A percentile compares a stretch with the other conserved stretches of the same genome.
These are phyloP conservation scores for Scaeva pyrastri DNA, from an alignment of 2,888 invertebrate genomes.

Conservation along the genomic window DNA sequence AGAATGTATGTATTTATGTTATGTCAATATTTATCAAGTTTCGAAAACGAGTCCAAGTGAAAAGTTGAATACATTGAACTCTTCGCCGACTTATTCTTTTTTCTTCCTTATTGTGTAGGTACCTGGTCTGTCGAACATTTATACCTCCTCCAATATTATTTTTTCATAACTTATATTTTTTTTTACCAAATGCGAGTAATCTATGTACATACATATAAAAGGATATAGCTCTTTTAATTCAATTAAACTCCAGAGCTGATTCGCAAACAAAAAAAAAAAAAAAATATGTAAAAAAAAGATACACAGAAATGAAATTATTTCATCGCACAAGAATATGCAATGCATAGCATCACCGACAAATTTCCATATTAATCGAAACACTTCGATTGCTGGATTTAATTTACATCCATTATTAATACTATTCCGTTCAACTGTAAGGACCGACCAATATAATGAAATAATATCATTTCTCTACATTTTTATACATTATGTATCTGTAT, in stretches of 20 bases:
- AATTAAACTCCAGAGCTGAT: slow-evolving; percentile 22
- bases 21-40: background rate
- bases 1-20: no score
- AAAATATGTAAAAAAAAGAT: no score
- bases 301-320: background rate
- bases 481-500: background rate
- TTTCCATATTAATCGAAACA: slow-evolving; percentile 52
- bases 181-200: background rate
- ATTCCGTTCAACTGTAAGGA: slow-evolving; percentile 5
- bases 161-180: slow-evolving; percentile 2
- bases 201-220: background rate
- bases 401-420: slow-evolving; percentile 50
- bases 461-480: slow-evolving; percentile 7
- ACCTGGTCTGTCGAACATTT: background rate
- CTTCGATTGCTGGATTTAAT: slow-evolving; percentile 52
- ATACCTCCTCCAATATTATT: background rate
- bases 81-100: background rate
- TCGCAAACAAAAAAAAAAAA: background rate
- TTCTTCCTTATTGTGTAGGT: no score
- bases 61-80: background rate
- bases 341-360: slow-evolving; percentile 18
- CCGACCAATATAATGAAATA: slow-evolving; percentile 28
- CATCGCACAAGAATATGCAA: slow-evolving; percentile 20
- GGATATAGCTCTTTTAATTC: slow-evolving; percentile 1
- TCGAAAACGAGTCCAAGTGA: background rate